Percentiles rank a stretch among this genome's conserved stretches.
Evolutionary conservation across 1,140 invertebrate genomes (phyloP).

Genomic region (Xylocopa sonorina): DNA sequence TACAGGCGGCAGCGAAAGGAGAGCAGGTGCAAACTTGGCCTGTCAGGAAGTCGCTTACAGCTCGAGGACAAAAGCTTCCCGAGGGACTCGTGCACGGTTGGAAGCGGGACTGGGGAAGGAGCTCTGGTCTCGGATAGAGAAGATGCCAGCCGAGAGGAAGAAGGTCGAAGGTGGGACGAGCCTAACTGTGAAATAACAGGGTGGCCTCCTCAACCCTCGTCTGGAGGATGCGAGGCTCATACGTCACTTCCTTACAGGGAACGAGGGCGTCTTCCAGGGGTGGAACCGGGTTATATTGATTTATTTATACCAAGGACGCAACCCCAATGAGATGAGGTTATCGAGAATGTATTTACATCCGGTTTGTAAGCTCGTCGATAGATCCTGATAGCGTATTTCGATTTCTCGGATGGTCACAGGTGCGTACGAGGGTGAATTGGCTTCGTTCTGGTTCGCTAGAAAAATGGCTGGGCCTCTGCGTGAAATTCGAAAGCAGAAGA

Average conservation of each 20-base stretch:
- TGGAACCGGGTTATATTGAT: conserved; percentile 78
- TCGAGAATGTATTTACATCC: conserved; percentile 72
- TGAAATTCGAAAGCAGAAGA: not conserved
- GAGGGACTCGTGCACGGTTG: conserved; percentile 76
- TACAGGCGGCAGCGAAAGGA: conserved; percentile 65
- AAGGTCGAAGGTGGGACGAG: conserved; percentile 70
- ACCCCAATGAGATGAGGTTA: conserved; percentile 74
- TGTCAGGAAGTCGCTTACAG: conserved; percentile 83
- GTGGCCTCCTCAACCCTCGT: conserved; percentile 71
- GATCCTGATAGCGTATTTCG: not conserved
- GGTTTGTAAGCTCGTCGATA: conserved; percentile 41
- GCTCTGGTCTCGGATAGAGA: conserved; percentile 66
- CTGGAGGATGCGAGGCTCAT: conserved; percentile 73
- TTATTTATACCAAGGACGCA: conserved; percentile 77
- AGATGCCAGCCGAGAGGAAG: conserved; percentile 59
- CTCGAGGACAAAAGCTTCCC: conserved; percentile 81
- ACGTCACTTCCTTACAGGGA: conserved; percentile 76
- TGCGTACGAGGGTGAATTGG: no score
- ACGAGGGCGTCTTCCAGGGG: conserved; percentile 60
- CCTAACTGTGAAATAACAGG: conserved; percentile 82
- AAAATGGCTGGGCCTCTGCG: no score
- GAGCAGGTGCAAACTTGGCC: conserved; percentile 81
- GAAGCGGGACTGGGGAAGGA: conserved; percentile 65
- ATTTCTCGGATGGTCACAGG: not conserved
- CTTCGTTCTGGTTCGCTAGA: no score